These are phyloP conservation scores for Himantopus leucocephalus DNA, from an alignment of 2,113 vertebrate genomes.

Conservation along the genomic window DNA sequence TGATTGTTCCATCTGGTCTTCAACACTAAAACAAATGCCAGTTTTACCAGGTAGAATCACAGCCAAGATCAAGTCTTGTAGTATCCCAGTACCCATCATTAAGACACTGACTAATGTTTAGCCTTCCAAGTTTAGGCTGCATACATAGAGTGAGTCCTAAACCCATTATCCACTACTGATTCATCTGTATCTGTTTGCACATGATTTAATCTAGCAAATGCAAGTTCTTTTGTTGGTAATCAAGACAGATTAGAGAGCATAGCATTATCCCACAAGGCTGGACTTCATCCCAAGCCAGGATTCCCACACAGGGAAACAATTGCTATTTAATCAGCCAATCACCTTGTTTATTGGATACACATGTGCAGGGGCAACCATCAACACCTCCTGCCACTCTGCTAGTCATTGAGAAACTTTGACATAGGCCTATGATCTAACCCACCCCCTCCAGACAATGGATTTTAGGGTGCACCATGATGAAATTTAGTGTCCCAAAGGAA, in stretches of 20 bases:
- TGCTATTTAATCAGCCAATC: neutral
- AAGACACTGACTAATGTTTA: neutral
- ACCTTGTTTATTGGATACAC: neutral
- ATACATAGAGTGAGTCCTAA: neutral
- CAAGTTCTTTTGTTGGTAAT: neutral
- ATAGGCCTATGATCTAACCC: neutral
- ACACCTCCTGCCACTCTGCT: neutral
- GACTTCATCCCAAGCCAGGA: neutral
- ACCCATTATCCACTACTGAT: neutral
- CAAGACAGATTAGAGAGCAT: neutral
- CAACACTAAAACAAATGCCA: conserved; percentile 70
- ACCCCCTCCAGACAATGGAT: neutral
- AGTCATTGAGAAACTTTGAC: neutral
- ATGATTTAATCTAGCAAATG: neutral
- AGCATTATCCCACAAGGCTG: neutral
- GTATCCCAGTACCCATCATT: neutral
- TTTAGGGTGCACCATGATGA: neutral
- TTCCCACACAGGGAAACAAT: neutral
- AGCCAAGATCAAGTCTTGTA: neutral
- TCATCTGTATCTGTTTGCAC: neutral
- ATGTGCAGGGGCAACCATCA: neutral
- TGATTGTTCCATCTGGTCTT: conserved; percentile 89
- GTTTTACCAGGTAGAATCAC: neutral
- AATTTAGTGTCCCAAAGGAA: neutral
- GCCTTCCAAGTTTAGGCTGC: neutral